These are phyloP conservation scores for Scaptomyza reducta DNA, from an alignment of 2,888 invertebrate genomes.

Conservation along the genomic window DNA sequence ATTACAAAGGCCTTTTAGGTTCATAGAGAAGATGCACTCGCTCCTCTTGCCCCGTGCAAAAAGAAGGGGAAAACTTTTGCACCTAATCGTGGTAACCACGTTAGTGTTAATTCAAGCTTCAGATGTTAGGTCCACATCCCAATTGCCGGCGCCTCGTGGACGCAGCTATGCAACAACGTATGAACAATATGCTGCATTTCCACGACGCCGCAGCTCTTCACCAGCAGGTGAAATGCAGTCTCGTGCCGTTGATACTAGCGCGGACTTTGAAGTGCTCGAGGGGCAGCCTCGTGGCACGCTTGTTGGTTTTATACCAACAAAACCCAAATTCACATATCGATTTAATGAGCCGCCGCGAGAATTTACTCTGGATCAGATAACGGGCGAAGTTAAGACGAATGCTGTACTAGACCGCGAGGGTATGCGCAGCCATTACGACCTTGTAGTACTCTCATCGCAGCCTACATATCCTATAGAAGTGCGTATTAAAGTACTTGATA, in stretches of 20 bases:
- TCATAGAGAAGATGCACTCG: constrained; percentile 56
- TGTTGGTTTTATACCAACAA: constrained; percentile 94
- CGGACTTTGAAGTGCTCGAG: constrained; percentile 94
- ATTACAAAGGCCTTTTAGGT: constrained; percentile 36
- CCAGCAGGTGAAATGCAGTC: constrained; percentile 90
- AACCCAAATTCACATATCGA: constrained; percentile 94
- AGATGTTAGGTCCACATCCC: constrained; percentile 29
- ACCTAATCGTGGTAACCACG: constrained; percentile 44
- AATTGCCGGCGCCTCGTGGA: constrained; percentile 62
- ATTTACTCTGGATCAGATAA: constrained; percentile 92
- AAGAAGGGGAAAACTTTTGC: constrained; percentile 40
- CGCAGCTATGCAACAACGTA: constrained; percentile 71
- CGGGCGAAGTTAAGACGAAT: constrained; percentile 93
- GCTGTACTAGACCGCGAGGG: constrained; percentile 93
- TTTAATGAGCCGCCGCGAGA: constrained; percentile 96
- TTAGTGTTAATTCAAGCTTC: constrained; percentile 27
- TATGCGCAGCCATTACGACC: constrained; percentile 92
- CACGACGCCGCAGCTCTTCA: constrained; percentile 82
- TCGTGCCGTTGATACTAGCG: constrained; percentile 93
- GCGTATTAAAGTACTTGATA: constrained; percentile 93
- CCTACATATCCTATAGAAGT: constrained; percentile 97
- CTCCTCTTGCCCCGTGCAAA: constrained; percentile 27
- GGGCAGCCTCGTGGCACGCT: constrained; percentile 92
- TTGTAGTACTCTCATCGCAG: constrained; percentile 95
- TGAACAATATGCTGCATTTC: constrained; percentile 82